Base-by-base conservation (phyloP, 2,797 vertebrate genomes). In the Cygnus olor region DNA sequence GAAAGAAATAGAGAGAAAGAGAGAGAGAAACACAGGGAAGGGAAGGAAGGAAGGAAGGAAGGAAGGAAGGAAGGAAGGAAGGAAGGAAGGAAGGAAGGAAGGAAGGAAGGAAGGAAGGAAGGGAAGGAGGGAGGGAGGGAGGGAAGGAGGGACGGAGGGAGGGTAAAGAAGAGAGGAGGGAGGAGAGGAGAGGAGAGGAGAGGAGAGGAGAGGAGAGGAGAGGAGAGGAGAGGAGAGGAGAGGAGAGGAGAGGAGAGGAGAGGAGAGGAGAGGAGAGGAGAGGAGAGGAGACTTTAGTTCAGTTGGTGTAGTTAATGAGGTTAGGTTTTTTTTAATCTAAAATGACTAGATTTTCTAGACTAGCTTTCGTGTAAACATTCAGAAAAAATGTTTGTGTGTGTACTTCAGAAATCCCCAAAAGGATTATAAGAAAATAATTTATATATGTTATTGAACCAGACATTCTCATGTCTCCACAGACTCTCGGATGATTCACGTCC, bases 391-490 rank as follows among this genome's bases (percentile, higher is more conserved):
- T 61, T 88, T 96, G 51, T 79, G 51, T 80, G 64, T 63, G 60
- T 72, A 69, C 77, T 92, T 85, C 72, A 73, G 80, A 88, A 88
- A 54, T 71, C 63, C 45, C 27, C 77, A 32, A 53, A 93, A 93
- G 69, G 49, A 65, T 63, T 85, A 49, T 69, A 87, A 90, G 72
- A 90, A 89, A 87, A 92, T 92, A 88, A 94, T 93, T 93, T 83
- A 65, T 87, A 60, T 77, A 66, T 73, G 11, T 56, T 89, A 89
- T 89, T 96, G 83, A 87, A 92, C 32, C 11, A 80, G 94, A 87
- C 88, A 74, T 94, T 91, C 92, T 79, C 57, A 65, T 78, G 64
- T 95, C 88, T 95, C 88, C 86, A 82, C 69, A 92, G 89, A 77
- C 56, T 80, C 44, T 32, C 36, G 32, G 65, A 89, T 90, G 89